Base-by-base conservation (phyloP, 1,140 invertebrate genomes). In the Cardiocondyla obscurior region DNA sequence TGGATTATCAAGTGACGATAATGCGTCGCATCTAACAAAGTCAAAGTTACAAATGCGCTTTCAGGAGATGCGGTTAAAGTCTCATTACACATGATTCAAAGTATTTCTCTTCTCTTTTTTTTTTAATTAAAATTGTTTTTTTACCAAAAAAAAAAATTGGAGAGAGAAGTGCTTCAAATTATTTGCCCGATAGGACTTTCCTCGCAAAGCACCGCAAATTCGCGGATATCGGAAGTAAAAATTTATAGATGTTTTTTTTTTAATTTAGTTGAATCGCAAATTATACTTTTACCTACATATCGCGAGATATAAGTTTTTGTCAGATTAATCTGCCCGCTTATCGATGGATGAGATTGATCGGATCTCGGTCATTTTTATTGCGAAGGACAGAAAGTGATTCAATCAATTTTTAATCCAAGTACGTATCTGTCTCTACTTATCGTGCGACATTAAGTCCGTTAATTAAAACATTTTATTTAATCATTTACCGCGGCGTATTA, bases 191-290 rank as follows among this genome's bases (percentile, higher is more conserved):
- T 58, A 39, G 73, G 19, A 77, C 33, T 36, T 28, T 28, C 6
- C 36, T 72, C 28, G 60, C 51, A 74, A 83, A 83, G 82, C 82
- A 83, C 82, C 73, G 73, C 33, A 83, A 79, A 57, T 83, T 79
- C 81, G 22, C 42, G 62, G 73, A 83, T 83, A 77, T 46, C 7
- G 49, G n/a, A n/a, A n/a, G n/a, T n/a, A n/a, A n/a, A n/a, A 7
- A 33, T 22, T 30, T 49, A 28, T 2, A 28, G 5, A 30, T 22
- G n/a, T 1, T 36, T 12, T 3, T 46, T 3, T 30, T 5, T 51
- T 51, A 10, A 74, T 77, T 28, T 51, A 53, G 25, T 25, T 6
- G 1, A 46, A 33, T 25, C 0, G 14, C 25, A 28, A 64, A 76
- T 4, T 5, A 19, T 51, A 22, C 39, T 25, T 51, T 19, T 14